A percentile compares a stretch with the other conserved stretches of the same genome.
phyloP scores from a whole-genome alignment of 2,888 invertebrate genomes.

The Tipula lateralis region DNA sequence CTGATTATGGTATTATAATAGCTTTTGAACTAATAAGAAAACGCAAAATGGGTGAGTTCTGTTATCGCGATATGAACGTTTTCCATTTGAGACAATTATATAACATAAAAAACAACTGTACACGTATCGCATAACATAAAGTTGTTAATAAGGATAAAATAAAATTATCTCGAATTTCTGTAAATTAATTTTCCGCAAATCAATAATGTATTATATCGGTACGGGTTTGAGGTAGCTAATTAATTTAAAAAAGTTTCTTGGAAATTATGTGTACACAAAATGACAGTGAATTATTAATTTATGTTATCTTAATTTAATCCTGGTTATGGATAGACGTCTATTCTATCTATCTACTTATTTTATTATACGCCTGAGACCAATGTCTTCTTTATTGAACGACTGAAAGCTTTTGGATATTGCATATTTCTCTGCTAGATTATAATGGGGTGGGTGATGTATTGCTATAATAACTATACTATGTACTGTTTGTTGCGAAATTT shows the following conservation, averaged over 20 bases:
- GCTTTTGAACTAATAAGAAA: neutral
- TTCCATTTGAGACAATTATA: neutral
- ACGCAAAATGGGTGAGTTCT: neutral
- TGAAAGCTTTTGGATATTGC: no score
- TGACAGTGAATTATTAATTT: neutral
- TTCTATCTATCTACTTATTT: no score
- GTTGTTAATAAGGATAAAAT: neutral
- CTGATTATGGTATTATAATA: neutral
- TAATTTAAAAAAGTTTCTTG: neutral
- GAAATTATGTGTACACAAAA: neutral
- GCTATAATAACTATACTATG: no score
- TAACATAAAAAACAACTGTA: neutral
- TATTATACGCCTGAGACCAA: neutral
- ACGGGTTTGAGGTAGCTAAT: neutral
- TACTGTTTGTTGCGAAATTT: no score
- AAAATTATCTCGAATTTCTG: neutral
- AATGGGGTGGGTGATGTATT: no score
- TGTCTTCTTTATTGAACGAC: neutral
- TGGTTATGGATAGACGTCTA: neutral
- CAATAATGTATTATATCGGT: neutral
- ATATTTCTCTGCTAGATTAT: no score
- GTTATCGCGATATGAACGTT: neutral
- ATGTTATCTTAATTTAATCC: neutral
- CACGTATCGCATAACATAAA: neutral
- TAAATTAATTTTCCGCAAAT: neutral